Evolutionary conservation across 2,888 invertebrate species (phyloP).

Genomic region (Xestia ashworthii): DNA sequence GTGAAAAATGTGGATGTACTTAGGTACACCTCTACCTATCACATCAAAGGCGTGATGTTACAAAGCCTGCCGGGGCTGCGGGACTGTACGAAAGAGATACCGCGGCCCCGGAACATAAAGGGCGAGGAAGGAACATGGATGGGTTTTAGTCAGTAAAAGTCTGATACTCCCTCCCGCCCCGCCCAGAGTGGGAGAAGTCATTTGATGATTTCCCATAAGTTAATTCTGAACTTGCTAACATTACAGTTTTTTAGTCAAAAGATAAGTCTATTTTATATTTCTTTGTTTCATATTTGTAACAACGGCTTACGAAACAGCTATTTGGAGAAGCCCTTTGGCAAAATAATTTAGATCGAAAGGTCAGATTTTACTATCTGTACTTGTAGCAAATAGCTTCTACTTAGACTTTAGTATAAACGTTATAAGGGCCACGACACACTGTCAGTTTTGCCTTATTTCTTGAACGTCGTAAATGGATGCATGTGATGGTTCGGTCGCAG

Average conservation of each 20-base stretch:
- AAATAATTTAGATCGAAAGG: slow-evolving; percentile 57
- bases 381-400: slow-evolving; percentile 34
- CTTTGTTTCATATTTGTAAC: slow-evolving; percentile 23
- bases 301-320: slow-evolving; percentile 22
- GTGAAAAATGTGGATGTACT: not conserved
- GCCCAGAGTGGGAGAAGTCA: no score
- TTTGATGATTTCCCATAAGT: no score
- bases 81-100: no score
- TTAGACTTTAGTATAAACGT: slow-evolving; percentile 33
- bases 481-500: no score
- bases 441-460: not conserved
- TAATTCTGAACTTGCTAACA: not conserved
- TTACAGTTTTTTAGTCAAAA: not conserved
- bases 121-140: no score
- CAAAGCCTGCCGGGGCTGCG: no score
- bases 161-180: no score
- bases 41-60: no score
- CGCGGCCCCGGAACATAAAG: no score
- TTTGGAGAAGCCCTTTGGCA: slow-evolving; percentile 41
- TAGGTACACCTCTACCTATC: not conserved
- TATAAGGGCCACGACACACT: not conserved
- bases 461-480: not conserved
- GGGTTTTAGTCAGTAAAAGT: no score
- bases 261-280: not conserved
- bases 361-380: slow-evolving; percentile 63